Evolutionary conservation across 2,888 invertebrate genomes (phyloP).

Genomic region (Zootermopsis nevadensis): DNA sequence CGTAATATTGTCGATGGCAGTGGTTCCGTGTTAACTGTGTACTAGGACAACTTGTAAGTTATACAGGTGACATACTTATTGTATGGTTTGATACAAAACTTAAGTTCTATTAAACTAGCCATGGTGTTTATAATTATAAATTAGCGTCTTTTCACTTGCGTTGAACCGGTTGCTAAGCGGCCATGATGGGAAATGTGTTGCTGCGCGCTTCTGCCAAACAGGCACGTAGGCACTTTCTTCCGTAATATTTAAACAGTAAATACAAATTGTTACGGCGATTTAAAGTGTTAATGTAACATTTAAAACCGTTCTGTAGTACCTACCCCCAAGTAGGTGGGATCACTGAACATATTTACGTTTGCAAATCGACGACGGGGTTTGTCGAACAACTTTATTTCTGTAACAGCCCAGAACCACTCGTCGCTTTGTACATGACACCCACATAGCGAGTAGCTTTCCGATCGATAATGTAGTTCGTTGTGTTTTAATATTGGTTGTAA

Average conservation of each 20-base stretch:
- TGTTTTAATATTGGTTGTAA: too few relatives aligned
- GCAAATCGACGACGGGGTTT: neutral
- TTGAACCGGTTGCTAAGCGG: constrained; percentile 51
- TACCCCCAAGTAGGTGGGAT: constrained; percentile 34
- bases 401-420: constrained; percentile 22
- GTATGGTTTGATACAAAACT: neutral
- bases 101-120: neutral
- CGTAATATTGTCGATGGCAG: neutral
- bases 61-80: neutral
- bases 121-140: neutral
- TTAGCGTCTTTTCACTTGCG: constrained; percentile 32
- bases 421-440: constrained; percentile 12
- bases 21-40: neutral
- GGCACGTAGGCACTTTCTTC: constrained; percentile 49
- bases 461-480: constrained; percentile 40
- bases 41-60: neutral
- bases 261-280: neutral
- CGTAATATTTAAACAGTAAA: constrained; percentile 11
- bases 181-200: constrained; percentile 50
- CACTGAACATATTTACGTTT: constrained; percentile 15
- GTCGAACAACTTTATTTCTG: constrained; percentile 5
- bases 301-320: constrained; percentile 19
- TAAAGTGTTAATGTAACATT: neutral
- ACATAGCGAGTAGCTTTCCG: constrained; percentile 14
- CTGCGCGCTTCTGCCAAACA: neutral